phyloP scores from a whole-genome alignment of 2,888 invertebrate genomes.

The Agrotis segetum region DNA sequence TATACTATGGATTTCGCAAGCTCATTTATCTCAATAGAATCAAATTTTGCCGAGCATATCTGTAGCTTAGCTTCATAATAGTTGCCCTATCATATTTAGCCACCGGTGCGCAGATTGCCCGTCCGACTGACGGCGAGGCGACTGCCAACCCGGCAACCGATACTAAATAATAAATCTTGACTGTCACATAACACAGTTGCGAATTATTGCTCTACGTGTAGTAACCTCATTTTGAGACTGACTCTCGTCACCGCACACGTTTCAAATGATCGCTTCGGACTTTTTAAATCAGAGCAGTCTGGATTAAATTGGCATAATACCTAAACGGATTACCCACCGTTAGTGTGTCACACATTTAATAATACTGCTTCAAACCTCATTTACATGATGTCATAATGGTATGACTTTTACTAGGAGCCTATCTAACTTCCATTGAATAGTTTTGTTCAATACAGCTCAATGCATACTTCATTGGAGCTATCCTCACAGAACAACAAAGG shows the following conservation, averaged over 20 bases:
- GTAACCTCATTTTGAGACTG: conserved; percentile 49
- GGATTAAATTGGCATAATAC: background rate
- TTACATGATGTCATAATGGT: background rate
- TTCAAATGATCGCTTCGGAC: background rate
- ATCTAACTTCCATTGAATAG: background rate
- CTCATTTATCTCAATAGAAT: background rate
- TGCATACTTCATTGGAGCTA: background rate
- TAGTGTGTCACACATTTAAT: background rate
- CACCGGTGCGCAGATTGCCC: conserved; percentile 58
- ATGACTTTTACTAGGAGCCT: background rate
- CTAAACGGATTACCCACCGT: background rate
- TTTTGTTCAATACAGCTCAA: background rate
- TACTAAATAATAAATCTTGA: conserved; percentile 69
- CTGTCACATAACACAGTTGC: conserved; percentile 52
- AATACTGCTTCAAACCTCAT: background rate
- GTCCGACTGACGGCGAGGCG: conserved; percentile 54
- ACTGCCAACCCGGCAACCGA: conserved; percentile 69
- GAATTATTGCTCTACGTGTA: conserved; percentile 47
- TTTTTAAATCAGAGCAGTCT: background rate
- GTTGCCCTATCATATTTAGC: conserved; percentile 67
- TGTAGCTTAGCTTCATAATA: conserved; percentile 33
- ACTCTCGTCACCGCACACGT: conserved; percentile 18
- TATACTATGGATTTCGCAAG: background rate
- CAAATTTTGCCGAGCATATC: conserved; percentile 18
- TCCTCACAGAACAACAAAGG: background rate